Percentiles rank a stretch among this genome's conserved stretches.
Evolutionary conservation across 2,113 vertebrate species (phyloP).

Genomic region (Hyperopisus bebe): DNA sequence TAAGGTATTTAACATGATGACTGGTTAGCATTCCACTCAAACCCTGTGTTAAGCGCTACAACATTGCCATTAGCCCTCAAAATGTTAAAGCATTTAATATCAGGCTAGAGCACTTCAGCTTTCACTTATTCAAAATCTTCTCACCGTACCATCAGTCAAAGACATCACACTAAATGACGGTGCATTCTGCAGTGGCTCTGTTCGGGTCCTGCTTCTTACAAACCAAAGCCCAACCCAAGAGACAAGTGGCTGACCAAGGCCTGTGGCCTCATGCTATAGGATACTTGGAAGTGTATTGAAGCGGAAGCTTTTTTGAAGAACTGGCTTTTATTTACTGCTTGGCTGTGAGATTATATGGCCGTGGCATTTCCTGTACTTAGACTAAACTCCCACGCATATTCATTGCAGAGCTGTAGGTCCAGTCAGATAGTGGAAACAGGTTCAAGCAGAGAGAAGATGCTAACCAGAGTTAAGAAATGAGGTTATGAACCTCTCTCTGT

Average conservation of each 20-base stretch:
- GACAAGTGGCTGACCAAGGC: neutral
- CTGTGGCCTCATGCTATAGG: neutral
- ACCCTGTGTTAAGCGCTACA: neutral
- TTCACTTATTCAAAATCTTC: neutral
- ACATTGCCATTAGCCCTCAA: neutral
- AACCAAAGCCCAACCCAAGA: neutral
- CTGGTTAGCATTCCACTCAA: neutral
- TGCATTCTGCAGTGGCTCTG: neutral
- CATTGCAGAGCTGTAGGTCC: neutral
- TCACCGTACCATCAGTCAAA: neutral
- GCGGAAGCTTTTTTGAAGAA: neutral
- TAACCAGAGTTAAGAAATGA: neutral
- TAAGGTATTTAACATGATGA: neutral
- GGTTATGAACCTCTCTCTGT: neutral
- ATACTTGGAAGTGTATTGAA: neutral
- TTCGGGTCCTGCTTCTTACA: neutral
- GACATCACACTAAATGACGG: neutral
- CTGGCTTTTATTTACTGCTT: neutral
- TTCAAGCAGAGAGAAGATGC: neutral
- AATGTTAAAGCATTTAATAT: neutral
- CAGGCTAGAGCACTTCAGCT: neutral
- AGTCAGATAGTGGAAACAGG: neutral
- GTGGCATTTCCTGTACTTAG: neutral
- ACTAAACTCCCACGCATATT: neutral
- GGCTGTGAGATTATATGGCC: neutral